Evolutionary conservation across 1,140 invertebrate species (phyloP), one percentile per base, ranked within the genome.

Genomic region (Diorhabda carinulata): DNA sequence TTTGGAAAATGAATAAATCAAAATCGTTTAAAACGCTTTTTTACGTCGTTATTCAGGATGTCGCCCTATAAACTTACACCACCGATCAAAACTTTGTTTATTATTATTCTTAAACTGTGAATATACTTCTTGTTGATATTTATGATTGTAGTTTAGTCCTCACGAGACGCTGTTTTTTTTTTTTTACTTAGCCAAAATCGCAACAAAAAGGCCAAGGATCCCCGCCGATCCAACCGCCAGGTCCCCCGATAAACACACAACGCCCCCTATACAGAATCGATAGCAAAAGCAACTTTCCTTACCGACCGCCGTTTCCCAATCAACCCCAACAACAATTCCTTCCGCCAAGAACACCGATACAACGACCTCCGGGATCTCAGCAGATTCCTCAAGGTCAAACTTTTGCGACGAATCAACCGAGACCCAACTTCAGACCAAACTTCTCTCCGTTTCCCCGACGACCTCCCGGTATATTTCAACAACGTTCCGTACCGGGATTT

Each of bases 381-480:
- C 70, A 73, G 67, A 68, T 56, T 52, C 43, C 43, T 41, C 43
- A n/a, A 41, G n/a, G 4, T 7, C 64, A 47, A 9, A 64, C 66
- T n/a, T 59, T 61, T 8, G 57, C 66, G 42, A 62, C 65, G 8
- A 66, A 68, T 52, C 69, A 66, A 65, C 43, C 10, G 5, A 57
- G 72, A 40, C 69, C 71, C 0, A 68, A 70, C 42, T 75, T 72
- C 47, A 67, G 76, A 42, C 73, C 76, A 10, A 62, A 70, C 43
- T 52, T 52, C n/a, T 72, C 71, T 58, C 74, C 77, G 42, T 77
- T 71, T 61, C 73, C 73, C 4, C 70, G 78, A 70, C 65, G 77
- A 69, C 74, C 72, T n/a, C 74, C 74, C 10, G 70, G 70, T 42
- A 61, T 79, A 25, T 73, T 73, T 61, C 78, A 77, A 45, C 78